These are phyloP conservation scores for Vulpes ferrilata DNA, from an alignment of 2,113 vertebrate genomes.

Conservation along the genomic window DNA sequence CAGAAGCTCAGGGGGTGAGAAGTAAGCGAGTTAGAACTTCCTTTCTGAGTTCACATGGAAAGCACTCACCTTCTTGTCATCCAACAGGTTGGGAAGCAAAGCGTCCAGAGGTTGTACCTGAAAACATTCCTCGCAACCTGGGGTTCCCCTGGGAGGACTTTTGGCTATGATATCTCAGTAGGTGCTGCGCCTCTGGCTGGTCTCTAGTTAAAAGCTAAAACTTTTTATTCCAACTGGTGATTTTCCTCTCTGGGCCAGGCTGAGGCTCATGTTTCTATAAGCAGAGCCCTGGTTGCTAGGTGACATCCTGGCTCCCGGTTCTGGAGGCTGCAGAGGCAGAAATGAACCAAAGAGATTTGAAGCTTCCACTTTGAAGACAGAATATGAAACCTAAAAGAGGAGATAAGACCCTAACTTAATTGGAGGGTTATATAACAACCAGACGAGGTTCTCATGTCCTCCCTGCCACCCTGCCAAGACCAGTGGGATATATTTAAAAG, in stretches of 20 bases:
- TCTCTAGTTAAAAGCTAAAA: slow-evolving; percentile 59
- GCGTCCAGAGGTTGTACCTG: background rate
- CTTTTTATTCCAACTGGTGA: slow-evolving; percentile 66
- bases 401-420: slow-evolving; percentile 52
- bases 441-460: background rate
- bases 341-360: slow-evolving; percentile 24
- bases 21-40: too few species aligned
- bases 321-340: background rate
- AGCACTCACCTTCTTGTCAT: background rate
- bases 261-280: slow-evolving; percentile 54
- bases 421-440: slow-evolving; percentile 65
- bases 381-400: background rate
- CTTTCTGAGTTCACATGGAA: background rate
- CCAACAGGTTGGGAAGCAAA: background rate
- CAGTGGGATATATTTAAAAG: slow-evolving; percentile 51
- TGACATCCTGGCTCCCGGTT: slow-evolving; percentile 25
- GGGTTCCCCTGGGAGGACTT: background rate
- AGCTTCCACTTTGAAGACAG: slow-evolving; percentile 48
- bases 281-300: slow-evolving; percentile 75
- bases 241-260: slow-evolving; percentile 68
- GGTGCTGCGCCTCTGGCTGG: background rate
- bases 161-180: background rate
- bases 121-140: background rate
- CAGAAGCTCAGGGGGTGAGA: background rate
- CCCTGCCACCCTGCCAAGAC: background rate